These are phyloP conservation scores for Armadillidium nasatum DNA, from an alignment of 1,140 invertebrate species.

Conservation along the genomic window DNA sequence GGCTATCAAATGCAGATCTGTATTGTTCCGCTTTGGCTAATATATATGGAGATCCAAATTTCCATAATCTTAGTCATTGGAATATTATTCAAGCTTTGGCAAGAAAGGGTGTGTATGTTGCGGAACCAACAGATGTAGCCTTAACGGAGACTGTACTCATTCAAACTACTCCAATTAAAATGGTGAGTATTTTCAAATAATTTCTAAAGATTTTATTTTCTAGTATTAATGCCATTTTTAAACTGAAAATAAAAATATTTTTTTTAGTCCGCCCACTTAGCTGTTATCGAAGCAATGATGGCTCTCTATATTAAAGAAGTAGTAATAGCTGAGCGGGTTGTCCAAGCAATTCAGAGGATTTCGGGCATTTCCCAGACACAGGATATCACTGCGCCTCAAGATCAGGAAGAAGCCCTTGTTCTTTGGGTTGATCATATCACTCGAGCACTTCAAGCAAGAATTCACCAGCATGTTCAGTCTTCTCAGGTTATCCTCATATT, in stretches of 20 bases:
- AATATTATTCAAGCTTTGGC: constrained; percentile 76
- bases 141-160: constrained; percentile 94
- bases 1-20: constrained; percentile 87
- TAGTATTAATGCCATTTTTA: background rate
- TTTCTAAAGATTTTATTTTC: background rate
- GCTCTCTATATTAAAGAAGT: constrained; percentile 88
- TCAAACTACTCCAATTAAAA: constrained; percentile 89
- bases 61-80: constrained; percentile 90
- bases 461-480: constrained; percentile 48
- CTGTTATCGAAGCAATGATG: constrained; percentile 96
- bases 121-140: constrained; percentile 73
- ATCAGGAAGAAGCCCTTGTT: constrained; percentile 81
- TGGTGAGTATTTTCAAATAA: constrained; percentile 61
- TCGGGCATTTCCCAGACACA: constrained; percentile 53
- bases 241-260: background rate
- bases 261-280: constrained; percentile 85
- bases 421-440: constrained; percentile 86
- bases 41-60: constrained; percentile 94
- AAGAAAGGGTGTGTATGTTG: constrained; percentile 82
- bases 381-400: constrained; percentile 56
- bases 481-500: constrained; percentile 31
- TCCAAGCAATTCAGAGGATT: constrained; percentile 75
- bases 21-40: constrained; percentile 92
- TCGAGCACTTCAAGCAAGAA: constrained; percentile 60
- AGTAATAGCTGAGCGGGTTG: constrained; percentile 79